Percentiles rank a stretch among this genome's conserved stretches.
phyloP scores from a whole-genome alignment of 1,140 invertebrate genomes.

The Drosophila sp. region DNA sequence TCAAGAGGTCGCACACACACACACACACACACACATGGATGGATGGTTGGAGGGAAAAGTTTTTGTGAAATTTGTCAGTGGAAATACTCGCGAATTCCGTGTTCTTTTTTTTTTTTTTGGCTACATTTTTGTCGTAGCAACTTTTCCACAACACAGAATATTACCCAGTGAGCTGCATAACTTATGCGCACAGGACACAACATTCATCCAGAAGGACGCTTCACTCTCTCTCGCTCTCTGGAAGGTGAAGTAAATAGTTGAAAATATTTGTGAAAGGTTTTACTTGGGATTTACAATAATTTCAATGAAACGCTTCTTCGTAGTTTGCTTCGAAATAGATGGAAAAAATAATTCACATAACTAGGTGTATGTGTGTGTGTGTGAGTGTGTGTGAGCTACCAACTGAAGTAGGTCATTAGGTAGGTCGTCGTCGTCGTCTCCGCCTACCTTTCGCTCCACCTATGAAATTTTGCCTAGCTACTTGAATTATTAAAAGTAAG shows the following conservation, averaged over 20 bases:
- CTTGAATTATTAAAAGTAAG: constrained; percentile 78
- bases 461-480: constrained; percentile 34
- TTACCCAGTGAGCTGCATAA: background rate
- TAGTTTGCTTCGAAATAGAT: too few relatives aligned
- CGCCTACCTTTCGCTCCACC: constrained; percentile 14
- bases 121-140: background rate
- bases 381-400: constrained; percentile 1
- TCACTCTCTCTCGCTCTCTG: too few relatives aligned
- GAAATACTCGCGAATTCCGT: constrained; percentile 39
- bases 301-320: too few relatives aligned
- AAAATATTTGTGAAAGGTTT: too few relatives aligned
- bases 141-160: background rate
- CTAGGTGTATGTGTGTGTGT: background rate
- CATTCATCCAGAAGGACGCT: too few relatives aligned
- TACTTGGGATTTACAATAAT: too few relatives aligned
- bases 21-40: constrained; percentile 1
- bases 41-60: background rate
- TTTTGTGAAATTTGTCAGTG: constrained; percentile 41
- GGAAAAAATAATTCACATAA: too few relatives aligned
- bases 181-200: constrained; percentile 2
- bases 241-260: too few relatives aligned
- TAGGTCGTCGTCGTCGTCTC: background rate
- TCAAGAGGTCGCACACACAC: constrained; percentile 64
- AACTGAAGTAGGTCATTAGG: constrained; percentile 44
- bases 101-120: constrained; percentile 3